These are phyloP conservation scores for Oegoconia quadripuncta DNA, from an alignment of 2,888 invertebrate genomes.

Conservation along the genomic window DNA sequence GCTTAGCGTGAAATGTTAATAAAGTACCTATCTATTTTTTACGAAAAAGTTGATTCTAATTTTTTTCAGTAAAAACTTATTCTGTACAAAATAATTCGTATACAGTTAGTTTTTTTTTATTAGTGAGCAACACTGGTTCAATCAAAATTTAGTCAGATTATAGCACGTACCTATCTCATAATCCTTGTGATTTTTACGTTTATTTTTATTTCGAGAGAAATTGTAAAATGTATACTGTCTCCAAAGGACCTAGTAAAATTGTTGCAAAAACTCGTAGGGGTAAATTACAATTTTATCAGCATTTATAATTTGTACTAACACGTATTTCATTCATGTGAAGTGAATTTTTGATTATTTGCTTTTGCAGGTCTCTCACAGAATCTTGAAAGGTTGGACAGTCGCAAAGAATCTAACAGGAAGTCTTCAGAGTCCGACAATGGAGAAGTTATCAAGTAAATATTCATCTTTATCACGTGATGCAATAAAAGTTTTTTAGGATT, in stretches of 20 bases:
- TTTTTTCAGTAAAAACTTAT: no score
- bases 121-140: not conserved
- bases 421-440: conserved; percentile 83
- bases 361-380: conserved; percentile 88
- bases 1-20: no score
- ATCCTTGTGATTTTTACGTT: conserved; percentile 56
- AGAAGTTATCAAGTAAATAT: conserved; percentile 81
- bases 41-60: no score
- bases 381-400: conserved; percentile 87
- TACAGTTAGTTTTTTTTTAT: no score
- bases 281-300: conserved; percentile 34
- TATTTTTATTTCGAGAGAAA: conserved; percentile 63
- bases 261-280: conserved; percentile 92
- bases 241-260: conserved; percentile 92
- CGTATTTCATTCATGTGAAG: conserved; percentile 28
- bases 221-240: conserved; percentile 90
- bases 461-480: conserved; percentile 26
- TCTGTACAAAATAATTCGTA: no score
- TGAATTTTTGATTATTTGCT: conserved; percentile 37
- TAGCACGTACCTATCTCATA: not conserved
- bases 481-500: conserved; percentile 41
- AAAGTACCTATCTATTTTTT: no score
- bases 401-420: conserved; percentile 85
- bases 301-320: conserved; percentile 14
- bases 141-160: not conserved